Conservation (phyloP, 2,888 invertebrate genomes). For the Leucania comma region DNA sequence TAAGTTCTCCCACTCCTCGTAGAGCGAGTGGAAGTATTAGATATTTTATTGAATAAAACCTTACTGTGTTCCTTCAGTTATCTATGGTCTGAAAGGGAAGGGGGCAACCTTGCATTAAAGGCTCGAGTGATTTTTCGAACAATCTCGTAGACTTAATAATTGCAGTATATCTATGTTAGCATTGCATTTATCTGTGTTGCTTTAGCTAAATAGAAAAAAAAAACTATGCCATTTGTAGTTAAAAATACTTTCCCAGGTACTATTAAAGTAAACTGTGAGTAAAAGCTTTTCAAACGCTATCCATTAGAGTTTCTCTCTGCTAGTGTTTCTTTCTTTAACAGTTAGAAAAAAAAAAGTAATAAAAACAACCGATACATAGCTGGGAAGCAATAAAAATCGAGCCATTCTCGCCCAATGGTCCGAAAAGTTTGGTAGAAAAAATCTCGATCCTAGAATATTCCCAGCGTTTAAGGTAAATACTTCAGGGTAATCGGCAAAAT, state of each 20-base stretch:
- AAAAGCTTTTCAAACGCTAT: constrained; percentile 11
- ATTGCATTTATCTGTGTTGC: neutral
- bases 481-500: no score
- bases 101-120: no score
- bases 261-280: neutral
- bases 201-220: neutral
- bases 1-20: no score
- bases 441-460: constrained; percentile 12
- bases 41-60: no score
- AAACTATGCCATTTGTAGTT: neutral
- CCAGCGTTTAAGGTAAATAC: constrained; percentile 1
- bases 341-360: constrained; percentile 21
- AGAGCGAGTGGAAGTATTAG: no score
- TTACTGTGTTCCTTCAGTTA: no score
- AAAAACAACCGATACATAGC: constrained; percentile 24
- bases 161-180: no score
- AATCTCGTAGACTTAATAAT: no score
- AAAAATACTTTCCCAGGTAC: neutral
- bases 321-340: constrained; percentile 6
- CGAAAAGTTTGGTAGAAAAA: constrained; percentile 35
- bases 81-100: no score
- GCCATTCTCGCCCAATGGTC: constrained; percentile 21
- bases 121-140: no score
- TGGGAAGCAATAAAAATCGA: constrained; percentile 47
- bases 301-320: constrained; percentile 6